These are phyloP conservation scores for Pterobdella sp. DNA, from an alignment of 2,888 invertebrate genomes.

Conservation along the genomic window DNA sequence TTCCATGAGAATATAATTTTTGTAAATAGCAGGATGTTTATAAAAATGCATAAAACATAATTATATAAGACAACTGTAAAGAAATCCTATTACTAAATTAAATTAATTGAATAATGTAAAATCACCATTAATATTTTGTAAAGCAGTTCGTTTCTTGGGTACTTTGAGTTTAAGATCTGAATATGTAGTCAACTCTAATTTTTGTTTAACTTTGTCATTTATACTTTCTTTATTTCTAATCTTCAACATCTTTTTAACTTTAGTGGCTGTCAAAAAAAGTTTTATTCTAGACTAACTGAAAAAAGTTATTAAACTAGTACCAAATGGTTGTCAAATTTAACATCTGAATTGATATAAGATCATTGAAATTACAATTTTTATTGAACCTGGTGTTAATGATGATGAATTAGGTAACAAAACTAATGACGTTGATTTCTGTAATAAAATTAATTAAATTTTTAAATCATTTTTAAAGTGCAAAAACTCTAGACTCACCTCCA, in stretches of 20 bases:
- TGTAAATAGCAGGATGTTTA: too few species aligned
- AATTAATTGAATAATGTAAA: too few species aligned
- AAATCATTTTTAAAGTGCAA: too few species aligned
- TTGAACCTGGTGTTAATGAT: background rate
- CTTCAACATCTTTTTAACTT: conserved; percentile 1
- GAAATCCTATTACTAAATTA: too few species aligned
- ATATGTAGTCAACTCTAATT: background rate
- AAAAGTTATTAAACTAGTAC: background rate
- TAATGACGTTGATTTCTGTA: background rate
- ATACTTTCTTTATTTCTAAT: background rate
- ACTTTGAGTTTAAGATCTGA: background rate
- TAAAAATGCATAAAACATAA: background rate
- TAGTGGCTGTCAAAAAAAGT: background rate
- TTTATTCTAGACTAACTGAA: background rate
- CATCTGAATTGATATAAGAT: too few species aligned
- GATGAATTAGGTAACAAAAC: background rate
- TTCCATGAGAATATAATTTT: too few species aligned
- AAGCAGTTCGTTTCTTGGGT: background rate
- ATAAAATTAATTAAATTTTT: too few species aligned
- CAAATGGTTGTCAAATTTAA: background rate
- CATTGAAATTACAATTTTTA: too few species aligned
- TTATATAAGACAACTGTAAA: too few species aligned
- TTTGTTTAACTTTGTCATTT: background rate
- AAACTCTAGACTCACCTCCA: too few species aligned
- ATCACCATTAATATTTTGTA: background rate